Percentiles rank a stretch among this genome's conserved stretches.
Evolutionary conservation across 2,888 invertebrate genomes (phyloP).

Genomic region (Oasisia sp.): DNA sequence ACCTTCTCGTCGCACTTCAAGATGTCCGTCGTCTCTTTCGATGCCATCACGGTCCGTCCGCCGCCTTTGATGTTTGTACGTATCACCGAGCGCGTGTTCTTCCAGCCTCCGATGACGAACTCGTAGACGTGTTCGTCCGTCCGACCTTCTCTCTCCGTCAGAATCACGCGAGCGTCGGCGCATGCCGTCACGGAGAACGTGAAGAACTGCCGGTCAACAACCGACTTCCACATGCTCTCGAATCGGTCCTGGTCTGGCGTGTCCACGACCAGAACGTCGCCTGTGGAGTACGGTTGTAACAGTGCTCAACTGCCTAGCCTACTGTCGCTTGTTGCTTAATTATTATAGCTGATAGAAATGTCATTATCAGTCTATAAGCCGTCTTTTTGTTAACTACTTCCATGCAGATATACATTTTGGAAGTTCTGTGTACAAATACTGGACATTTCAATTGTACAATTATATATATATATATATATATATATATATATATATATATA

Average conservation of each 20-base stretch:
- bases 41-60: conserved; percentile 24
- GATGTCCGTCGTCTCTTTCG: conserved; percentile 14
- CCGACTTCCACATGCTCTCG: conserved; percentile 33
- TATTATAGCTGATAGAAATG: too few species aligned
- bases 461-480: too few species aligned
- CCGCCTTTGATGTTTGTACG: conserved; percentile 29
- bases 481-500: too few species aligned
- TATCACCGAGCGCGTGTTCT: conserved; percentile 29
- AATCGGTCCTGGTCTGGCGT: conserved; percentile 33
- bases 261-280: conserved; percentile 24
- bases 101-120: conserved; percentile 32
- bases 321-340: not conserved
- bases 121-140: conserved; percentile 27
- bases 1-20: conserved; percentile 23
- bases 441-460: too few species aligned
- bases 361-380: too few species aligned
- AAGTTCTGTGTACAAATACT: too few species aligned
- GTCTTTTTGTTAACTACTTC: too few species aligned
- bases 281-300: conserved; percentile 1
- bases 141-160: conserved; percentile 29
- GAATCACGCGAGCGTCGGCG: conserved; percentile 30
- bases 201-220: conserved; percentile 30
- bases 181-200: conserved; percentile 30
- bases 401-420: too few species aligned
- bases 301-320: not conserved